These are phyloP conservation scores for Acronicta alni DNA, from an alignment of 2,888 invertebrate genomes.

Conservation along the genomic window DNA sequence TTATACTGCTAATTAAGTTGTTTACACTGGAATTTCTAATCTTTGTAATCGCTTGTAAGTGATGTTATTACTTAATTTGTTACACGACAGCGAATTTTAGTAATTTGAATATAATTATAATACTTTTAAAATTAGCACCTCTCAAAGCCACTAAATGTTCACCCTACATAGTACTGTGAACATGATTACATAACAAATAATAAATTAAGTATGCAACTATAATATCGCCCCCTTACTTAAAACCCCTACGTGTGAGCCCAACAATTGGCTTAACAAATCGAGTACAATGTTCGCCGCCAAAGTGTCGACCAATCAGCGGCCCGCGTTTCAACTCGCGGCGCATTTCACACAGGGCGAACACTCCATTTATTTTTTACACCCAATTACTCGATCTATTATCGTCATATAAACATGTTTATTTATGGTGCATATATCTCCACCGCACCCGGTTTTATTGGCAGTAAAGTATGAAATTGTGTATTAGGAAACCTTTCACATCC, in stretches of 20 bases:
- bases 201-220: background rate
- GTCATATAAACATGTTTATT: slow-evolving; percentile 82
- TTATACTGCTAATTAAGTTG: slow-evolving; percentile 65
- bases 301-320: slow-evolving; percentile 68
- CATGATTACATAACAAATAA: background rate
- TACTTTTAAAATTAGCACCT: slow-evolving; percentile 3
- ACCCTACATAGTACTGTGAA: background rate
- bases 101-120: slow-evolving; percentile 28
- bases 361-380: slow-evolving; percentile 78
- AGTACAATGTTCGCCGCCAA: slow-evolving; percentile 66
- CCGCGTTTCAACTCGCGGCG: slow-evolving; percentile 52
- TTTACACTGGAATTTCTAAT: slow-evolving; percentile 56
- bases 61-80: slow-evolving; percentile 51
- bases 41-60: slow-evolving; percentile 53
- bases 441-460: slow-evolving; percentile 81
- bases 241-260: slow-evolving; percentile 46
- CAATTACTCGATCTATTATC: slow-evolving; percentile 84
- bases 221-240: slow-evolving; percentile 18
- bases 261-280: slow-evolving; percentile 59
- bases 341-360: slow-evolving; percentile 65
- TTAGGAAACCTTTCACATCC: slow-evolving; percentile 84
- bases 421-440: slow-evolving; percentile 76
- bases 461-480: slow-evolving; percentile 85
- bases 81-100: slow-evolving; percentile 19
- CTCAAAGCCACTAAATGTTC: background rate